Conservation (phyloP, 30 jellyfish, hydroid and myxozoan species). For the Turritopsis dohrnii region DNA sequence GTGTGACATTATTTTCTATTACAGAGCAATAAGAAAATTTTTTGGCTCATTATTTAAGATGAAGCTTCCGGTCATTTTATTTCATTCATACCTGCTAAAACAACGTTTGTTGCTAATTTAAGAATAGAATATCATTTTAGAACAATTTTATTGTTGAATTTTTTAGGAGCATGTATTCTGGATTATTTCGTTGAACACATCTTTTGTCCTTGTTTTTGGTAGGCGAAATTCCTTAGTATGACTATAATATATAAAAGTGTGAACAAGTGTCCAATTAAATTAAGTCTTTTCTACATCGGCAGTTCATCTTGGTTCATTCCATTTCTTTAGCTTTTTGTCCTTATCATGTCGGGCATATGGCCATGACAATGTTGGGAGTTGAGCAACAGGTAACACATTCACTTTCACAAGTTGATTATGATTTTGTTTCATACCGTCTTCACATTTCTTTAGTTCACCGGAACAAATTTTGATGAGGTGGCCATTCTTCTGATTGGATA, state of each 20-base stretch:
- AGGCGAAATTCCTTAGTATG: not conserved
- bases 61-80: too few relatives aligned
- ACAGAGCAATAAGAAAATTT: too few relatives aligned
- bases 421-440: not conserved
- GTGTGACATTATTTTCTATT: too few relatives aligned
- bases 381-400: conserved; percentile 44
- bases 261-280: too few relatives aligned
- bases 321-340: conserved; percentile 79
- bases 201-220: conserved; percentile 86
- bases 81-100: too few relatives aligned
- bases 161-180: conserved; percentile 95
- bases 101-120: too few relatives aligned
- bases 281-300: too few relatives aligned
- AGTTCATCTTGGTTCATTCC: not conserved
- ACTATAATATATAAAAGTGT: not conserved
- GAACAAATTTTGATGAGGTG: conserved; percentile 67
- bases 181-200: conserved; percentile 90
- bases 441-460: conserved; percentile 44
- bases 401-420: too few relatives aligned
- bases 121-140: too few relatives aligned
- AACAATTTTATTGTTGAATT: not conserved
- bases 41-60: too few relatives aligned
- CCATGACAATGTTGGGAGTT: conserved; percentile 26
- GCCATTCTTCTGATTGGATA: conserved; percentile 68
- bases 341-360: conserved; percentile 71